These are phyloP conservation scores for Caracal caracal DNA, from an alignment of 2,113 vertebrate genomes.

Conservation along the genomic window DNA sequence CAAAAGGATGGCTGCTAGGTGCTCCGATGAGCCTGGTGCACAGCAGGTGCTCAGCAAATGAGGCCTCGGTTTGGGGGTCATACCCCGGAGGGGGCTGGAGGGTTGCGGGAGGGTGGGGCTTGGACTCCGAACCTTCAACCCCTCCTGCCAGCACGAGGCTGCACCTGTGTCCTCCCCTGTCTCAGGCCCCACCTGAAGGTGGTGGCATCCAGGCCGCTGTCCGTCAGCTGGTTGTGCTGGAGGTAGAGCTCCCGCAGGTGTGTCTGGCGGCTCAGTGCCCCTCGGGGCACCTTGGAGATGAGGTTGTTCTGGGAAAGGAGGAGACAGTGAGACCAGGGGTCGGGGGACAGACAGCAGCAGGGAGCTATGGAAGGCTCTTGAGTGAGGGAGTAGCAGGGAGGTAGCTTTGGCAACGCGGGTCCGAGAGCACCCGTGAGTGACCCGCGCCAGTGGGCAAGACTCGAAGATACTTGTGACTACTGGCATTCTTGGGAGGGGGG, in stretches of 20 bases:
- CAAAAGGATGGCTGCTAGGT: too few relatives aligned
- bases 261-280: constrained; percentile 75
- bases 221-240: constrained; percentile 78
- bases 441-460: neutral
- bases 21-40: rapidly evolving
- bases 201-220: constrained; percentile 59
- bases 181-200: constrained; percentile 79
- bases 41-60: neutral
- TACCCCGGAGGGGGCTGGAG: too few relatives aligned
- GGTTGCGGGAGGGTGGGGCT: neutral
- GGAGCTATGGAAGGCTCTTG: neutral
- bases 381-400: neutral
- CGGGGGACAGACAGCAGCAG: neutral
- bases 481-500: neutral
- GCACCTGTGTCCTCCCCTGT: neutral
- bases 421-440: neutral
- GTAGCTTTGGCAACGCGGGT: neutral
- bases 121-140: neutral
- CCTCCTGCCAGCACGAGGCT: rapidly evolving
- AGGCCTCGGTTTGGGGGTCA: neutral
- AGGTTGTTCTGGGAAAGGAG: constrained; percentile 76
- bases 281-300: constrained; percentile 80
- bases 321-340: neutral
- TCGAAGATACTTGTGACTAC: neutral
- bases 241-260: constrained; percentile 82